Conservation (phyloP, 2,113 vertebrate genomes). For the Catharus fuscescens region DNA sequence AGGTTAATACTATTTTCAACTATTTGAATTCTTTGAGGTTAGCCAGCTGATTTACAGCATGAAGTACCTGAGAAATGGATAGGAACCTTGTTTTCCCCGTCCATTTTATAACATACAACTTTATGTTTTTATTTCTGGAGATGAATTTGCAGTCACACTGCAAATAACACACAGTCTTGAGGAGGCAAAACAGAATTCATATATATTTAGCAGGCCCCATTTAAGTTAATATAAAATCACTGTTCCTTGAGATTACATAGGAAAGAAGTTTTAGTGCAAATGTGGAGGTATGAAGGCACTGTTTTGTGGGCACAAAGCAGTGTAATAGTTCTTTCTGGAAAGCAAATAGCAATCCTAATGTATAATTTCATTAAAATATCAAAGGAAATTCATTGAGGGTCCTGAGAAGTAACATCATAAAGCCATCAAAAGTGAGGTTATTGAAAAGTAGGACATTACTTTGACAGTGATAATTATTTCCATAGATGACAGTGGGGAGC, state of each 20-base stretch:
- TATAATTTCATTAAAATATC: background rate
- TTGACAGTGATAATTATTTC: background rate
- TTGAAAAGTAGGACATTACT: background rate
- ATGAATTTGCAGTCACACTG: background rate
- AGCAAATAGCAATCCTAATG: background rate
- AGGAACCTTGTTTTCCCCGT: background rate
- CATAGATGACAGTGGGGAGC: accelerated
- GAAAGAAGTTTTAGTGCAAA: background rate
- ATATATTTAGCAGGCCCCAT: background rate
- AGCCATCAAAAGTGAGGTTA: background rate
- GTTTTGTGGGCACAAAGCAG: background rate
- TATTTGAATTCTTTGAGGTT: background rate
- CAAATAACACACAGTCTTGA: background rate
- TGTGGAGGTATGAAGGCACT: background rate
- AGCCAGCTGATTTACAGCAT: background rate
- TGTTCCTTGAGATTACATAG: slow-evolving; percentile 18
- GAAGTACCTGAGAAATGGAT: background rate
- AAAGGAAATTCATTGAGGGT: background rate
- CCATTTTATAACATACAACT: background rate
- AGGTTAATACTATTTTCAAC: background rate
- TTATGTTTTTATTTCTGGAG: background rate
- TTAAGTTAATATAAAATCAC: slow-evolving; percentile 34
- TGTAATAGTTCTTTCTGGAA: background rate
- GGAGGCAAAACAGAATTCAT: background rate
- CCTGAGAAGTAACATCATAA: background rate